These are phyloP conservation scores for Machimus atricapillus DNA, from an alignment of 2,888 invertebrate genomes.

Conservation along the genomic window DNA sequence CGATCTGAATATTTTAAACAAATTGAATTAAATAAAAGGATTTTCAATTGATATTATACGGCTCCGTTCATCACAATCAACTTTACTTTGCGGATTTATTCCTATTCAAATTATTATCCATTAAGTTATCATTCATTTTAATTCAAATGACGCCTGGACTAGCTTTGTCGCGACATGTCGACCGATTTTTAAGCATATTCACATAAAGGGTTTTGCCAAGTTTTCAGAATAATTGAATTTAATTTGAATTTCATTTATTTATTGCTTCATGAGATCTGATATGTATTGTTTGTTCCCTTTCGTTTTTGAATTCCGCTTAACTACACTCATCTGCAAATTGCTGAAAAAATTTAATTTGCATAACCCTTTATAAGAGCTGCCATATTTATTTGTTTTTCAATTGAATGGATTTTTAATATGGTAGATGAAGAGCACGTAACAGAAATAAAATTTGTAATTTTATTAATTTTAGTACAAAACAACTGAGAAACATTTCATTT, in stretches of 20 bases:
- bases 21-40: background rate
- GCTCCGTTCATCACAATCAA: background rate
- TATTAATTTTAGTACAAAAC: too few species aligned
- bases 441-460: too few species aligned
- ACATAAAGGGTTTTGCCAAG: background rate
- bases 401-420: background rate
- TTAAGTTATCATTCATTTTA: too few species aligned
- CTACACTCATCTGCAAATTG: background rate
- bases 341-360: background rate
- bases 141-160: background rate
- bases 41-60: background rate
- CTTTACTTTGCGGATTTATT: background rate
- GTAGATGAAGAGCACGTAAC: background rate
- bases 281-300: background rate
- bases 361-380: background rate
- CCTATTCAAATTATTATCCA: background rate
- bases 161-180: background rate
- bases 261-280: background rate
- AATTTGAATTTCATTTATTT: background rate
- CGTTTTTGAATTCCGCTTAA: background rate
- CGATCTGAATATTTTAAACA: background rate
- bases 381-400: background rate
- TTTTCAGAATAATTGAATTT: background rate
- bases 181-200: background rate
- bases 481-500: too few species aligned